Evolutionary conservation across 1,140 invertebrate genomes (phyloP), one percentile per base, ranked within the genome.

Genomic region (Hormaphis cornu): DNA sequence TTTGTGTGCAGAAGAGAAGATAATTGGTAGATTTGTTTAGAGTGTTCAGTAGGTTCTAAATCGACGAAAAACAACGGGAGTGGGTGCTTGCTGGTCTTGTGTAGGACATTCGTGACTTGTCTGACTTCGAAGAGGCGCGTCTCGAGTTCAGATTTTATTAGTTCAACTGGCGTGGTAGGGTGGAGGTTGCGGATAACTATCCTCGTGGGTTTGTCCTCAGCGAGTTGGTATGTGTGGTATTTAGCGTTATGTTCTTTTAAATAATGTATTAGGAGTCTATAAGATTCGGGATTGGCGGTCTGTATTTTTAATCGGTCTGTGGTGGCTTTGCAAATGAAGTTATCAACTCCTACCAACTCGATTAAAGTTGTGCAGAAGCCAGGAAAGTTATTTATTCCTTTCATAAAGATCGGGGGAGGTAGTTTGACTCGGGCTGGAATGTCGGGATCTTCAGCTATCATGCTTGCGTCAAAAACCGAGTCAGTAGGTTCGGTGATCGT

Each of bases 21-120:
- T 4, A 46, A 24, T 58, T 50, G 22, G 18, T n/a, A 18, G 14
- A 69, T 71, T 35, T 14, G 42, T 10, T 20, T 4, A 4, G 18
- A 20, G 18, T 44, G 44, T 50, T 16, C 48, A 24, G 16, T 40
- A n/a, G 37, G 61, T 20, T 69, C 61, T 12, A 69, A 24, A 44
- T 69, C 61, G n/a, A 69, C 44, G 40, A 69, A 69, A 18, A 46
- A 69, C 14, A 69, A 40, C 14, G 33, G 33, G 12, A 69, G 61
- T 14, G 18, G 37, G n/a, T 24, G 24, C 48, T 69, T 69, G 10
- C 14, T 48, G 9, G n/a, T 30, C n/a, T 37, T 24, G 20, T 61
- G 33, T 22, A 37, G 28, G 14, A 61, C 35, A 42, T 61, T 61
- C 14, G 20, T 61, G 24, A 61, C 35, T 24, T 22, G 20, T 16